Base-by-base conservation (phyloP, 2,113 vertebrate species). In the Fukomys damarensis region DNA sequence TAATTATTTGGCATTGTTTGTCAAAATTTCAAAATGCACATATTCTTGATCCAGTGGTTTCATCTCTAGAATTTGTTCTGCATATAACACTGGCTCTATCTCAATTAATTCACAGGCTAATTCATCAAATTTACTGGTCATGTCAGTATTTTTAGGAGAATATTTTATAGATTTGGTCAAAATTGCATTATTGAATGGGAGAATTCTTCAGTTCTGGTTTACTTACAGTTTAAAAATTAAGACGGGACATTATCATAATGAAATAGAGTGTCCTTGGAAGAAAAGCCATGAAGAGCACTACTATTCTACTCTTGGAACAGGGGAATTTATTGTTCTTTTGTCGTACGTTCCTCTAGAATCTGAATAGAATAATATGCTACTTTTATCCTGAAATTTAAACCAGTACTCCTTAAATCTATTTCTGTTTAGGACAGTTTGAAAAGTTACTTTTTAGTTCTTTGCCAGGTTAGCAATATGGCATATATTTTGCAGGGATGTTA, bases 211-310 rank as follows among this genome's bases (percentile, higher is more conserved):
- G 28, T 85, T 68, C 70, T 93, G n/a, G 46, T 83, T 96, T 87
- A 6, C 56, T 56, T 88, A 38, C 30, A n/a, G 30, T 95, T 96
- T 93, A 92, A 92, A 96, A 83, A 93, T 96, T 94, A 93, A 87
- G 58, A 92, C 84, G 63, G 32, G 41, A 88, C 68, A 95, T 96
- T 96, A 96, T 49, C 82, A 77, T 89, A 91, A 72, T 91, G 65
- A 97, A 95, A 79, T 94, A 94, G 26, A 82, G 63, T 94, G 14
- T 92, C 58, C 61, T 92, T 96, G 76, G 77, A 97, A 88, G 28
- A 81, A 87, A 94, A 90, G 35, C 58, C 59, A 52, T 79, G 32
- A 76, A 93, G 86, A 96, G 41, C 66, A 89, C 85, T 84, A 88
- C 70, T 93, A 3, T 93, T 85, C 89, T 94, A 56, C 61, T 91